These are phyloP conservation scores for Rhabdophis nuchalis DNA, from an alignment of 2,797 vertebrate genomes.

Conservation along the genomic window DNA sequence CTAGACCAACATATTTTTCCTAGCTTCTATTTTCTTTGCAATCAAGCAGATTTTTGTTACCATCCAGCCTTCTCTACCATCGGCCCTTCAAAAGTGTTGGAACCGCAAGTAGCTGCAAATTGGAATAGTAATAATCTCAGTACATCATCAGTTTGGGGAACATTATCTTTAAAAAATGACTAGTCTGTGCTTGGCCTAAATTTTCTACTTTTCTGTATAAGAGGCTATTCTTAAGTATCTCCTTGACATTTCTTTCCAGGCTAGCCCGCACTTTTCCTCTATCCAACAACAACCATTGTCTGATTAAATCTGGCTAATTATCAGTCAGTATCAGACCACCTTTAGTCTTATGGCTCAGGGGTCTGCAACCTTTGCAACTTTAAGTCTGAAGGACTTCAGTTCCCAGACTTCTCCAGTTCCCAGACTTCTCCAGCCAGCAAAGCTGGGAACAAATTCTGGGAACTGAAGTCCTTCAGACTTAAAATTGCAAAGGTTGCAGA, in stretches of 20 bases:
- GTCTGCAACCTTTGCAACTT: too few relatives aligned
- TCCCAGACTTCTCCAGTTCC: too few relatives aligned
- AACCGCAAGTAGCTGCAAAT: neutral
- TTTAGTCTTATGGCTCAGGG: neutral
- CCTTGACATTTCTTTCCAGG: neutral
- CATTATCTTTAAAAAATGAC: neutral
- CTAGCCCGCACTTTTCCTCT: neutral
- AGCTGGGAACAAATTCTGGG: too few relatives aligned
- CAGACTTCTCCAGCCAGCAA: too few relatives aligned
- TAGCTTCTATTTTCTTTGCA: neutral
- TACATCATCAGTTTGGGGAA: neutral
- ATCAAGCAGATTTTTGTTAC: neutral
- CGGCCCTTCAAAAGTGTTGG: neutral
- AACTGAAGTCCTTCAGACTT: too few relatives aligned
- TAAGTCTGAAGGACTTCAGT: too few relatives aligned
- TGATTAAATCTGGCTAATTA: conserved; percentile 22
- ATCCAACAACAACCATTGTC: neutral
- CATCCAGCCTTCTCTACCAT: neutral
- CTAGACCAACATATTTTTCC: neutral
- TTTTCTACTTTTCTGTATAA: neutral
- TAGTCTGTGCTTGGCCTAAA: neutral
- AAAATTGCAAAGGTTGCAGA: too few relatives aligned
- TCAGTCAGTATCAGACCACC: neutral
- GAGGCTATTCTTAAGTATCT: neutral
- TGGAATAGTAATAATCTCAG: neutral